Conservation (phyloP, 2,888 invertebrate genomes). For the Trissoscelio sp. region DNA sequence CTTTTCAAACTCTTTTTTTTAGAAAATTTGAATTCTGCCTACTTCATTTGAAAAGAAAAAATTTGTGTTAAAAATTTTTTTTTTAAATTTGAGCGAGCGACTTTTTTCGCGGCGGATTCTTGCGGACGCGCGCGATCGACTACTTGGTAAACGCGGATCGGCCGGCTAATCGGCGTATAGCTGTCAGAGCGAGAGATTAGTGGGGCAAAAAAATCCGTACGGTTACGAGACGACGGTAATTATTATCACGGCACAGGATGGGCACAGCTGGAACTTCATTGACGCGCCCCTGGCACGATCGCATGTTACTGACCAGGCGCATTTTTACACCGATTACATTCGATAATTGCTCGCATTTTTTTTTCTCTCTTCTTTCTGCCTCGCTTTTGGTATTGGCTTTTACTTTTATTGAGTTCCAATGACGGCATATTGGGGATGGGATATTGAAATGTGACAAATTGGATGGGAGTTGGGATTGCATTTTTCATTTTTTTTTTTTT, state of each 20-base stretch:
- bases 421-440: too few relatives aligned
- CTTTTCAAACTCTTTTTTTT: too few relatives aligned
- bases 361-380: too few relatives aligned
- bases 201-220: slow-evolving; percentile 60
- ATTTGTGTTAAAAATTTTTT: too few relatives aligned
- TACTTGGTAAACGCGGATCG: slow-evolving; percentile 42
- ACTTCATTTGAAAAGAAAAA: too few relatives aligned
- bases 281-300: slow-evolving; percentile 21
- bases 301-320: slow-evolving; percentile 53
- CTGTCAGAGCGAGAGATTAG: slow-evolving; percentile 62
- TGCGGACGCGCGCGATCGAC: slow-evolving; percentile 66
- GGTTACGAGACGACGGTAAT: slow-evolving; percentile 67
- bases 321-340: slow-evolving; percentile 46
- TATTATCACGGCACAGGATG: slow-evolving; percentile 68
- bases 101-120: slow-evolving; percentile 47
- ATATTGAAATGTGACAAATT: background rate
- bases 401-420: background rate
- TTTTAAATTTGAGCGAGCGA: slow-evolving; percentile 3
- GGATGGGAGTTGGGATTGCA: background rate
- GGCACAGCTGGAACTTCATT: slow-evolving; percentile 68
- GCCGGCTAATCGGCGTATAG: slow-evolving; percentile 58
- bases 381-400: background rate
- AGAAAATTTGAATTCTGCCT: too few relatives aligned
- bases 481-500: background rate
- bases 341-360: slow-evolving; percentile 17